These are phyloP conservation scores for Hedychridium roseum DNA, from an alignment of 2,888 invertebrate genomes.

Conservation along the genomic window DNA sequence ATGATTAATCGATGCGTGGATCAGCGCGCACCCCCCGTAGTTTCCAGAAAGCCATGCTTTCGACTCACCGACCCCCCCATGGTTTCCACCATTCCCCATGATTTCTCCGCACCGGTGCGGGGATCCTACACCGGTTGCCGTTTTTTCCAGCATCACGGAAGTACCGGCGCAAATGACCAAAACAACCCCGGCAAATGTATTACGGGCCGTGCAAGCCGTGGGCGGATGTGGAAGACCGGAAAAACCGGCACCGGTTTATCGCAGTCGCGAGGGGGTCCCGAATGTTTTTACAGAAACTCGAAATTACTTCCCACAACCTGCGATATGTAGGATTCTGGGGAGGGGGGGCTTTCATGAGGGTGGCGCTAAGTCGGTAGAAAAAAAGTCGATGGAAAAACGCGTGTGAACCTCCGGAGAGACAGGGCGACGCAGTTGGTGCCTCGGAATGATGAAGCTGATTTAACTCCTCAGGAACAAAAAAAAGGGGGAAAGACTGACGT, in stretches of 20 bases:
- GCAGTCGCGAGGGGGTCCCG: conserved; percentile 18
- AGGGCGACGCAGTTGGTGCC: no score
- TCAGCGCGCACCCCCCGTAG: conserved; percentile 29
- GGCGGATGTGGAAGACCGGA: conserved; percentile 40
- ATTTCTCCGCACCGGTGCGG: no score
- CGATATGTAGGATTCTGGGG: conserved; percentile 21
- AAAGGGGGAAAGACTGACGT: no score
- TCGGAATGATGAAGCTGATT: no score
- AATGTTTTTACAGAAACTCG: conserved; percentile 7
- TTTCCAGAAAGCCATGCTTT: conserved; percentile 31
- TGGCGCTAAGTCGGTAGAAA: no score
- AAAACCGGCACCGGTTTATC: no score
- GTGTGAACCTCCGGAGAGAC: conserved; percentile 18
- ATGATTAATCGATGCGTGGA: conserved; percentile 58
- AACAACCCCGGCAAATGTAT: conserved; percentile 25
- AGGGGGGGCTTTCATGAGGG: no score
- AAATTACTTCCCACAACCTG: conserved; percentile 46
- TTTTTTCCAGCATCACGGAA: conserved; percentile 18
- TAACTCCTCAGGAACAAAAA: no score
- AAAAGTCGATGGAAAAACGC: conserved; percentile 10
- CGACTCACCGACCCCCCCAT: conserved; percentile 10
- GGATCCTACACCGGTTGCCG: no score
- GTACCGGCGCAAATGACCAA: conserved; percentile 36
- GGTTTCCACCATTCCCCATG: conserved; percentile 4
- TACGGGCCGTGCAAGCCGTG: neutral